Evolutionary conservation across 23 tunicate species (phyloP), one percentile per base, ranked within the genome.

Genomic region (Aplidium turbinatum): DNA sequence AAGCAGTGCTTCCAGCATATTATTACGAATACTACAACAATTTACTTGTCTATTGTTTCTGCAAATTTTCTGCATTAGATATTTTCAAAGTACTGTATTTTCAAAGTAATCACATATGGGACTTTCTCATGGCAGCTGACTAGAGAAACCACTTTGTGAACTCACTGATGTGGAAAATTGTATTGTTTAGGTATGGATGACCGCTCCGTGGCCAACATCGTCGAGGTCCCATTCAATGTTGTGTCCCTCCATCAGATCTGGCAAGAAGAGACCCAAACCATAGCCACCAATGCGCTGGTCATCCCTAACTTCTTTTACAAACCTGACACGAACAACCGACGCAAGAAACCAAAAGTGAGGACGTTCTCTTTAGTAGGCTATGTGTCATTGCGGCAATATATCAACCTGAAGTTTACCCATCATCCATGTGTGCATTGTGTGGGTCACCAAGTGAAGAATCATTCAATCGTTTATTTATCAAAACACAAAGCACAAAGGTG

Each of bases 151-250:
- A n/a, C n/a, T 16, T 42, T 16, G 16, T 9, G 48, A 9, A 9
- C 13, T 9, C 48, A 9, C 9, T 9, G 16, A 42, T 16, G 48
- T 9, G 48, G 13, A 42, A 42, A 9, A 42, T 9, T 20, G 6
- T 54, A 20, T n/a, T 60, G 26, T 66, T 35, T 22, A 66, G 72
- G 30, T 35, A n/a, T n/a, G n/a, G n/a, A n/a, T n/a, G n/a, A n/a
- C n/a, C n/a, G n/a, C n/a, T n/a, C n/a, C n/a, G n/a, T n/a, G n/a
- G n/a, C n/a, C n/a, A 51, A 47, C 36, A 27, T 46, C 4, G 45
- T 87, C 3, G 86, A 80, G 47, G 78, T 87, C 32, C 94, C 94
- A 31, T 87, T 87, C 73, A 87, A 87, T 39, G 94, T 87, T 53
- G 82, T 80, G 9, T 74, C 94, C 3, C 47, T 87, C 1, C 85